Evolutionary conservation across 2,797 vertebrate species (phyloP).

Genomic region (Astyanax mexicanus): DNA sequence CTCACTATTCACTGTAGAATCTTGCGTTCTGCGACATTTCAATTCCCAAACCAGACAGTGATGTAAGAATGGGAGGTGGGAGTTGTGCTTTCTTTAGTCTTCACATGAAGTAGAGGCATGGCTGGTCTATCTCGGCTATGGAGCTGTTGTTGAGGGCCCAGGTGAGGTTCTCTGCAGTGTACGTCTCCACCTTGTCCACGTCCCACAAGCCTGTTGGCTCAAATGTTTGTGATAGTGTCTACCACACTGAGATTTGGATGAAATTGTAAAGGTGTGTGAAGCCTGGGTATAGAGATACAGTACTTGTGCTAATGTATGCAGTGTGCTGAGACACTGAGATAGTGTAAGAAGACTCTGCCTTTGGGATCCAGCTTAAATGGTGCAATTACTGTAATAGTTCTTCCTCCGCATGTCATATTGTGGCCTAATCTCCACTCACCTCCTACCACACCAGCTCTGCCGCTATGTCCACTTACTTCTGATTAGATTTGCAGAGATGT

Average conservation of each 20-base stretch:
- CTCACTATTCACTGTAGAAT: no score
- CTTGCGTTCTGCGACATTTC: no score
- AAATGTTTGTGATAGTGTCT: neutral
- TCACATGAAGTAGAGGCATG: no score
- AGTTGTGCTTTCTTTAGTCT: no score
- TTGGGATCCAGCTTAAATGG: slow-evolving; percentile 18
- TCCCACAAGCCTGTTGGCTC: no score
- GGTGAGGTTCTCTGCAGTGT: no score
- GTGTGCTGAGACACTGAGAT: neutral
- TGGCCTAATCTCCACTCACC: slow-evolving; percentile 47
- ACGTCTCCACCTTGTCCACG: no score
- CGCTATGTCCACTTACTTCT: slow-evolving; percentile 80
- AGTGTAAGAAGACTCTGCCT: slow-evolving; percentile 5
- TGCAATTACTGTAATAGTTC: slow-evolving; percentile 36
- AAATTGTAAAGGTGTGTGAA: neutral
- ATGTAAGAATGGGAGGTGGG: no score
- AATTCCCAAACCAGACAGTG: no score
- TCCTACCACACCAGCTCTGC: slow-evolving; percentile 59
- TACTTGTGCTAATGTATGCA: neutral
- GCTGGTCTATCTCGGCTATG: no score
- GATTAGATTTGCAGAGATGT: slow-evolving; percentile 84
- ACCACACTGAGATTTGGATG: neutral
- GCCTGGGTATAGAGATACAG: neutral
- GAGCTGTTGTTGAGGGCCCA: no score
- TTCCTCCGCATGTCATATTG: slow-evolving; percentile 48